phyloP scores from a whole-genome alignment of 2,888 invertebrate species.

The Dorcus parallelipipedus region DNA sequence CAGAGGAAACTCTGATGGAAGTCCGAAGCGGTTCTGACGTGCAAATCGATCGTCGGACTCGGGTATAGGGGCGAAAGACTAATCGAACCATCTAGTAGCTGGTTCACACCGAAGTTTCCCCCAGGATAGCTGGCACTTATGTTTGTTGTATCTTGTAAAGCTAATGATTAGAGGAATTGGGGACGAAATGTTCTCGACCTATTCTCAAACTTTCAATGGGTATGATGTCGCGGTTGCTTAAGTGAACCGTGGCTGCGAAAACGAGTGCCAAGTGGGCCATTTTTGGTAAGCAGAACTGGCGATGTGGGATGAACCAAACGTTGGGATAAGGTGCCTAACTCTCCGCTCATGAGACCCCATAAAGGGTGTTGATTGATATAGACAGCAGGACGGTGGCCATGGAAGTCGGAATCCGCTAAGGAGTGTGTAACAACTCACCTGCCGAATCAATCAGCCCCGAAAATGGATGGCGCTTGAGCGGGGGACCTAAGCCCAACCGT shows the following conservation, averaged over 20 bases:
- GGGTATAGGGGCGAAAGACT: too few species aligned
- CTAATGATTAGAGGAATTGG: slow-evolving; percentile 72
- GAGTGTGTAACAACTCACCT: slow-evolving; percentile 56
- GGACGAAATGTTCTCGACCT: slow-evolving; percentile 68
- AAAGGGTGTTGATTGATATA: slow-evolving; percentile 62
- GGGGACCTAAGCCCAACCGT: slow-evolving; percentile 52
- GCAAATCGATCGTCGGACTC: slow-evolving; percentile 55
- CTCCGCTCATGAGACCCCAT: slow-evolving; percentile 60
- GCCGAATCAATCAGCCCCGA: slow-evolving; percentile 62
- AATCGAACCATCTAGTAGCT: too few species aligned
- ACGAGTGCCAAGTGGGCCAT: slow-evolving; percentile 67
- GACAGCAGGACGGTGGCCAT: slow-evolving; percentile 67
- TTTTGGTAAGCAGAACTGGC: slow-evolving; percentile 79
- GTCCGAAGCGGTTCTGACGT: slow-evolving; percentile 67
- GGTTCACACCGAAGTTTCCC: slow-evolving; percentile 64
- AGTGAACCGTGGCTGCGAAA: slow-evolving; percentile 43
- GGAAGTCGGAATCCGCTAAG: slow-evolving; percentile 43
- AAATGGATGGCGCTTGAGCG: slow-evolving; percentile 63
- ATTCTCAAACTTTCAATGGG: slow-evolving; percentile 78
- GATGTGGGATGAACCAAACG: slow-evolving; percentile 76
- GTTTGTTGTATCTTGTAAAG: slow-evolving; percentile 65
- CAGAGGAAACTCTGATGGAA: slow-evolving; percentile 49
- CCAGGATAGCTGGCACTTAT: slow-evolving; percentile 65
- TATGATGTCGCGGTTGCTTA: slow-evolving; percentile 61
- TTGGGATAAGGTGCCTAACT: slow-evolving; percentile 64